Percentiles rank a stretch among this genome's conserved stretches.
Conservation (phyloP, 35 echinoderm and acorn worm genomes). For the Lytechinus pictus region DNA sequence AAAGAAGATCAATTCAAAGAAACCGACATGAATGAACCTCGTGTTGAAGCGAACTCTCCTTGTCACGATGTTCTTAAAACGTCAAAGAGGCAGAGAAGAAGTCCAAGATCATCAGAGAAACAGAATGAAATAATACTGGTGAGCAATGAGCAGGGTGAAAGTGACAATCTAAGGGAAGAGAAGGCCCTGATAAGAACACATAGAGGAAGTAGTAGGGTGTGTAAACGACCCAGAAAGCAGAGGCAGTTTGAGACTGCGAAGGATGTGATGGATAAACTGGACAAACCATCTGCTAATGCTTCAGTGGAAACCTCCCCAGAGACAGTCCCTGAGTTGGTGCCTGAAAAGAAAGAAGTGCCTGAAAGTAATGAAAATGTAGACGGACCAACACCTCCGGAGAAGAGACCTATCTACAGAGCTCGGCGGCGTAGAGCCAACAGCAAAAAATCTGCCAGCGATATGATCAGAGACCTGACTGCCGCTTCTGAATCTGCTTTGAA, state of each 20-base stretch:
- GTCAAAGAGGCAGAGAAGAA: not conserved
- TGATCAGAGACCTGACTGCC: not conserved
- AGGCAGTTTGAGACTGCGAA: not conserved
- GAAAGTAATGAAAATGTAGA: not conserved
- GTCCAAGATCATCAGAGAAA: not conserved
- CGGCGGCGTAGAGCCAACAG: not conserved
- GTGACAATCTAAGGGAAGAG: not conserved
- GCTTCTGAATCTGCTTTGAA: not conserved
- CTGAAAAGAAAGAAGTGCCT: not conserved
- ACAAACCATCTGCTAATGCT: not conserved
- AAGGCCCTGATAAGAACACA: not conserved
- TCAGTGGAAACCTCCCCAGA: not conserved
- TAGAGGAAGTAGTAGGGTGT: not conserved
- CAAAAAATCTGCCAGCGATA: not conserved
- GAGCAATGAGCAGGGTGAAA: not conserved
- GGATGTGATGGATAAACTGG: not conserved
- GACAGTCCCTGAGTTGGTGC: not conserved
- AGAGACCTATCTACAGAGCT: not conserved
- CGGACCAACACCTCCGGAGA: not conserved
- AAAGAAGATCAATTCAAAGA: not conserved
- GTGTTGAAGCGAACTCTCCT: not conserved
- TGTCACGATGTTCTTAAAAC: not conserved
- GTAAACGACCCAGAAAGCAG: not conserved
- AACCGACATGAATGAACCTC: not conserved
- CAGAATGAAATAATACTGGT: not conserved